phyloP scores from a whole-genome alignment of 2,797 vertebrate species.

The Epinephelus malabaricus region DNA sequence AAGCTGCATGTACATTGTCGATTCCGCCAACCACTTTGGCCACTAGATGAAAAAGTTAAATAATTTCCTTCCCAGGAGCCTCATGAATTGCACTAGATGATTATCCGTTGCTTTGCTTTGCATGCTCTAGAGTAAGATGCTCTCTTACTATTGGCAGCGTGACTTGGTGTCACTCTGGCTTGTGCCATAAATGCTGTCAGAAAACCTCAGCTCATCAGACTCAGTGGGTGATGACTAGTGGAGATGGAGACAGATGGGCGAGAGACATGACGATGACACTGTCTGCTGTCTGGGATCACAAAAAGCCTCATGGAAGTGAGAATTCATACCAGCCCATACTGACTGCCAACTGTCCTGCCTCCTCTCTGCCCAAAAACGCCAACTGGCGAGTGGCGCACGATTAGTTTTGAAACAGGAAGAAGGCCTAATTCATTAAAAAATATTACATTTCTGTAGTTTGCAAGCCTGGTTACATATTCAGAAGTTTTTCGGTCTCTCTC shows the following conservation, averaged over 20 bases:
- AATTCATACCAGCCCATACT: slow-evolving; percentile 78
- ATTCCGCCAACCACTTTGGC: slow-evolving; percentile 23
- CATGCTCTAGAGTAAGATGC: slow-evolving; percentile 49
- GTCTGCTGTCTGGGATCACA: slow-evolving; percentile 86
- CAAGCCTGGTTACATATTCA: slow-evolving; percentile 5
- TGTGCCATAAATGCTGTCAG: slow-evolving; percentile 74
- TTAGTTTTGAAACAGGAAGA: slow-evolving; percentile 56
- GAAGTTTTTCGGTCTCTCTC: slow-evolving; percentile 2
- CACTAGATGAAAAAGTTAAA: slow-evolving; percentile 16
- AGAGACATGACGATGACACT: slow-evolving; percentile 83
- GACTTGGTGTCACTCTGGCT: slow-evolving; percentile 75
- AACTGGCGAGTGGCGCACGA: slow-evolving; percentile 68
- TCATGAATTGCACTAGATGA: slow-evolving; percentile 36
- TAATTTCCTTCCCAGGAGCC: slow-evolving; percentile 8
- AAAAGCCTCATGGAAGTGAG: slow-evolving; percentile 85
- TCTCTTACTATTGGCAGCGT: slow-evolving; percentile 67
- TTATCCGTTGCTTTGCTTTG: slow-evolving; percentile 32
- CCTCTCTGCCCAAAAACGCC: slow-evolving; percentile 74
- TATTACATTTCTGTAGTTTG: slow-evolving; percentile 8
- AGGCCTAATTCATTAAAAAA: slow-evolving; percentile 46
- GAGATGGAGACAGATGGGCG: slow-evolving; percentile 83
- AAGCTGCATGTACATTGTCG: neutral
- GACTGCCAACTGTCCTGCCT: slow-evolving; percentile 81
- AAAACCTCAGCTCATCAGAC: slow-evolving; percentile 78
- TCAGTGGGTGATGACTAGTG: slow-evolving; percentile 79